Base-by-base conservation (phyloP, 2,888 invertebrate species). In the Synergus gifuensis region DNA sequence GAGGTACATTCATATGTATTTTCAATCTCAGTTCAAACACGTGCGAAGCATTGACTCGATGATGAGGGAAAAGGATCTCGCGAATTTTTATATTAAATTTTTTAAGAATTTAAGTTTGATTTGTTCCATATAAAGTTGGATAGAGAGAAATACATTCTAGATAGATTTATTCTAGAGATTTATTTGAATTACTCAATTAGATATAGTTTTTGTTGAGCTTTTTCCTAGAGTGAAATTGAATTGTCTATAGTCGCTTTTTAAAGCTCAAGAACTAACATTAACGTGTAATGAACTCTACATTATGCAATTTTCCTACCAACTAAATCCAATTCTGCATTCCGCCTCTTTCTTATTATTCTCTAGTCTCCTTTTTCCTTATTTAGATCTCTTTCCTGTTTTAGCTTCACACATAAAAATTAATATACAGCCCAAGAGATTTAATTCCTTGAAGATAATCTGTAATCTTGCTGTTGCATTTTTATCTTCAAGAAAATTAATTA, bases 241-340 rank as follows among this genome's bases (percentile, higher is more conserved):
- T 3, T 12, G 44, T 9, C 44, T 44, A 28, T 44, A 44, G 11
- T 4, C 14, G 9, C 12, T 3, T 0, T 46, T 46, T 16, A n/a
- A 42, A 66, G 42, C n/a, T 66, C 69, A 76, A 44, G 77, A 78
- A 80, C n/a, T 44, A 42, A 7, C 66, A 83, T 83, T 85, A 3
- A 85, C 82, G 80, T 80, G 81, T 87, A 87, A 87, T 87, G 88
- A 88, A 88, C 84, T 85, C 85, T 88, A 86, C 88, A 87, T 88
- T 87, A 89, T 88, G 86, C 86, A 88, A 82, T 84, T 86, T 84
- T 49, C 28, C 7, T 7, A 11, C 16, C 42, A 66, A 69, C 28
- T 49, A 46, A 49, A 14, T 69, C 69, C 7, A 14, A 46, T 67
- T 67, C 8, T n/a, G n/a, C 40, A 64, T 40, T 42, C n/a, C 11